Conservation (phyloP, 2,113 vertebrate species). For the Corvus hawaiiensis region DNA sequence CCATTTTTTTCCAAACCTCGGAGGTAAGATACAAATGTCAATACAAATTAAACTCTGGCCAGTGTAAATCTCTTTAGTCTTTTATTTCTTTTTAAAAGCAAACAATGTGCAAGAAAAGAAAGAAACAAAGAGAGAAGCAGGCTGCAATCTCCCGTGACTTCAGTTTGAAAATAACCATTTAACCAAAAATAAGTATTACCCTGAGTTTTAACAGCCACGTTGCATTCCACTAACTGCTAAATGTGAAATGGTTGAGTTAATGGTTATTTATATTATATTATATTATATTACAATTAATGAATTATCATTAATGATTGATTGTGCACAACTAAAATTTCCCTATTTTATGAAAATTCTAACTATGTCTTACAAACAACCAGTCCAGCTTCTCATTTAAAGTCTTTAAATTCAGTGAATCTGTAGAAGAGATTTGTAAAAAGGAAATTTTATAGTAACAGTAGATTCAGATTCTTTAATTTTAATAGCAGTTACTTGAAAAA, state of each 20-base stretch:
- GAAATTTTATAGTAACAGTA: background rate
- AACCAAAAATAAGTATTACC: background rate
- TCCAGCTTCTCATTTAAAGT: background rate
- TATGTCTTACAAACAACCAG: background rate
- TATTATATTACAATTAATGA: too few relatives aligned
- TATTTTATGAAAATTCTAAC: background rate
- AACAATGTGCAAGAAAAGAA: background rate
- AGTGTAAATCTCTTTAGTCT: slow-evolving; percentile 14
- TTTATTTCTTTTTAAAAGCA: background rate
- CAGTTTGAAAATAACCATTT: slow-evolving; percentile 22
- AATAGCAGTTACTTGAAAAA: background rate
- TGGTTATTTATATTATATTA: too few relatives aligned
- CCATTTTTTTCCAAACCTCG: slow-evolving; percentile 47
- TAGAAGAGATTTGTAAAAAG: background rate
- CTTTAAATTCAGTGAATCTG: background rate
- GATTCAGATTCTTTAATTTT: background rate
- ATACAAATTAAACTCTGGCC: slow-evolving; percentile 68
- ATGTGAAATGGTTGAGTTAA: background rate
- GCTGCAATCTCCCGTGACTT: background rate
- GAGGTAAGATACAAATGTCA: slow-evolving; percentile 67
- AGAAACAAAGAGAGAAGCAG: background rate
- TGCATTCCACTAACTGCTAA: background rate
- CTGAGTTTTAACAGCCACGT: background rate
- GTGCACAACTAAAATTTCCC: background rate
- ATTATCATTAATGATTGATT: background rate